Conservation (phyloP, 2,888 invertebrate genomes). For the Pyrrhia umbra region DNA sequence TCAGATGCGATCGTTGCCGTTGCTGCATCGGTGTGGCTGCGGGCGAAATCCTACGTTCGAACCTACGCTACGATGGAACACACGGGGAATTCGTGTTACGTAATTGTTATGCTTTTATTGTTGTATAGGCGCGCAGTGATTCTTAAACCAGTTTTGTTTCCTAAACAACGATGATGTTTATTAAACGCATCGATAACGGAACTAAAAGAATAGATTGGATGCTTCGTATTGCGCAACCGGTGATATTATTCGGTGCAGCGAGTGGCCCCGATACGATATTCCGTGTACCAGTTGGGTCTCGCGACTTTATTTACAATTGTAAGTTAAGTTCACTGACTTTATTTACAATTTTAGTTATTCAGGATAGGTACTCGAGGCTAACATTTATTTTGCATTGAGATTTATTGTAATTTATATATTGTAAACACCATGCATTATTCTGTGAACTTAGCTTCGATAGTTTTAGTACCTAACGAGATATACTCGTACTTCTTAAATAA, state of each 20-base stretch:
- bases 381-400: constrained; percentile 46
- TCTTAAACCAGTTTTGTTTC: constrained; percentile 69
- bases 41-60: constrained; percentile 70
- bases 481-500: constrained; percentile 12
- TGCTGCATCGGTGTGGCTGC: constrained; percentile 68
- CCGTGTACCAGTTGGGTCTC: constrained; percentile 69
- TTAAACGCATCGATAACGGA: constrained; percentile 79
- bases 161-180: constrained; percentile 73
- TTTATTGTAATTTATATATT: constrained; percentile 21
- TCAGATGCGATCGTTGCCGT: constrained; percentile 78
- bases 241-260: constrained; percentile 79
- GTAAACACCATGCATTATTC: constrained; percentile 33
- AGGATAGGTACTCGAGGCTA: constrained; percentile 40
- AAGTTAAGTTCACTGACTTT: constrained; percentile 73
- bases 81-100: constrained; percentile 67
- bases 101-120: constrained; percentile 71
- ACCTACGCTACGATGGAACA: constrained; percentile 67
- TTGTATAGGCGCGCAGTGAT: constrained; percentile 58
- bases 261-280: constrained; percentile 75
- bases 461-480: background rate
- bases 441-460: background rate
- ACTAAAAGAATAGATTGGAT: constrained; percentile 75
- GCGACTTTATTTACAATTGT: constrained; percentile 73
- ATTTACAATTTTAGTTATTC: constrained; percentile 68
- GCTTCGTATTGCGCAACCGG: constrained; percentile 78